phyloP scores from a whole-genome alignment of 2,113 vertebrate species.

The Copsychus sechellarum region DNA sequence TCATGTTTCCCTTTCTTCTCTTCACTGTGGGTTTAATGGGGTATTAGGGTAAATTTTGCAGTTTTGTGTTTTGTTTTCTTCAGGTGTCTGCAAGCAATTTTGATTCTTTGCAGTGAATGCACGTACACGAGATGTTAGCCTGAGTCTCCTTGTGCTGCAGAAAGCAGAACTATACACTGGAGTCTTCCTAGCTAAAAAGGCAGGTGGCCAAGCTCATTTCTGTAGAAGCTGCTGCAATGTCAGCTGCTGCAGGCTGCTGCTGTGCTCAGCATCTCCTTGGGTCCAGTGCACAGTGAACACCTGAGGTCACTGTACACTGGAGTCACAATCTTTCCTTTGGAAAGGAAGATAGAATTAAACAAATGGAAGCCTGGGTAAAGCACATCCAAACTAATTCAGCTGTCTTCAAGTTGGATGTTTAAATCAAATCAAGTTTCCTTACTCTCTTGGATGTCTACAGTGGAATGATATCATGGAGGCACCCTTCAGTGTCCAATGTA shows the following conservation, averaged over 20 bases:
- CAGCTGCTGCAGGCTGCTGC: background rate
- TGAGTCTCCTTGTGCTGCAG: background rate
- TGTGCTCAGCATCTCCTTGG: background rate
- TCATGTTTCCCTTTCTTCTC: background rate
- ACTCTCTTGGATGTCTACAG: background rate
- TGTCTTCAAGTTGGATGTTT: background rate
- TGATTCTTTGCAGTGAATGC: background rate
- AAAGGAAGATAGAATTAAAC: background rate
- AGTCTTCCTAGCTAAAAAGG: background rate
- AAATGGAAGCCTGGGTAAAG: background rate
- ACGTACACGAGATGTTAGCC: background rate
- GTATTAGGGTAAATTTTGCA: background rate
- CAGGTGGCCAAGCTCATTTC: background rate
- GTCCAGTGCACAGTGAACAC: background rate
- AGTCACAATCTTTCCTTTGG: background rate
- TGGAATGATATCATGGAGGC: background rate
- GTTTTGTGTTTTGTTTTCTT: background rate
- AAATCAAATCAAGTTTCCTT: background rate
- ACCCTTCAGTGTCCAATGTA: background rate
- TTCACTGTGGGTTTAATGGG: background rate
- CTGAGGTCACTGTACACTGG: background rate
- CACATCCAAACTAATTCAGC: background rate
- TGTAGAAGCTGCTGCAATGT: background rate
- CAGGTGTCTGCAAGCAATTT: background rate
- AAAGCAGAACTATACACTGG: background rate